These are phyloP conservation scores for Epizoanthus illoricatus DNA, from an alignment of 92 coral and sea anemone species.

Conservation along the genomic window DNA sequence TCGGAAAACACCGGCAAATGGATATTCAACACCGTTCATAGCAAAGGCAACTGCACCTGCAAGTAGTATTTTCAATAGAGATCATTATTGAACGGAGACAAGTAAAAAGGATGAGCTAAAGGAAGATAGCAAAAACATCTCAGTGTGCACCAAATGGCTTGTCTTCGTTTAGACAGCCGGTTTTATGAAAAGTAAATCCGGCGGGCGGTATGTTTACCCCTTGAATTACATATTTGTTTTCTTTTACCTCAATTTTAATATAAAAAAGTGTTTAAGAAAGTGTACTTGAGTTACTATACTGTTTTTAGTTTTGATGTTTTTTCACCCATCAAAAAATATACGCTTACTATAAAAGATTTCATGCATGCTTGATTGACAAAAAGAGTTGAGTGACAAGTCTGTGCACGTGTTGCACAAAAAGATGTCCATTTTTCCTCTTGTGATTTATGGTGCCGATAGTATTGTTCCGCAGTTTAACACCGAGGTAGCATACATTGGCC, in stretches of 20 bases:
- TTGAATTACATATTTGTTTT: too few relatives aligned
- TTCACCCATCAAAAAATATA: not conserved
- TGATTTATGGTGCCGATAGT: not conserved
- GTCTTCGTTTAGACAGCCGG: too few relatives aligned
- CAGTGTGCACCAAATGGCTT: too few relatives aligned
- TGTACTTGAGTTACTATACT: too few relatives aligned
- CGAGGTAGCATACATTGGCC: constrained; percentile 1
- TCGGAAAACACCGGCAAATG: constrained; percentile 25
- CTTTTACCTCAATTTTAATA: too few relatives aligned
- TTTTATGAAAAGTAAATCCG: too few relatives aligned
- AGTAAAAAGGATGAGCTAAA: too few relatives aligned
- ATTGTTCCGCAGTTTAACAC: constrained; percentile 14
- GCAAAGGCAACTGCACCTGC: not conserved
- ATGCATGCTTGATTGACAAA: not conserved
- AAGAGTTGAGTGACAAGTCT: not conserved
- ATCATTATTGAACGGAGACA: not conserved
- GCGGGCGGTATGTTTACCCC: too few relatives aligned
- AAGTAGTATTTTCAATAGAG: not conserved
- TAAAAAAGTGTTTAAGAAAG: too few relatives aligned
- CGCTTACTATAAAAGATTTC: not conserved
- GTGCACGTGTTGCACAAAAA: constrained; percentile 35
- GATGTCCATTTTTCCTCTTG: constrained; percentile 6
- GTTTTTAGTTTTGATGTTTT: too few relatives aligned
- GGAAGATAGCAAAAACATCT: too few relatives aligned
- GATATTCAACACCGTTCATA: not conserved